Evolutionary conservation across 2,797 vertebrate genomes (phyloP).

Genomic region (Fistularia tabacaria): DNA sequence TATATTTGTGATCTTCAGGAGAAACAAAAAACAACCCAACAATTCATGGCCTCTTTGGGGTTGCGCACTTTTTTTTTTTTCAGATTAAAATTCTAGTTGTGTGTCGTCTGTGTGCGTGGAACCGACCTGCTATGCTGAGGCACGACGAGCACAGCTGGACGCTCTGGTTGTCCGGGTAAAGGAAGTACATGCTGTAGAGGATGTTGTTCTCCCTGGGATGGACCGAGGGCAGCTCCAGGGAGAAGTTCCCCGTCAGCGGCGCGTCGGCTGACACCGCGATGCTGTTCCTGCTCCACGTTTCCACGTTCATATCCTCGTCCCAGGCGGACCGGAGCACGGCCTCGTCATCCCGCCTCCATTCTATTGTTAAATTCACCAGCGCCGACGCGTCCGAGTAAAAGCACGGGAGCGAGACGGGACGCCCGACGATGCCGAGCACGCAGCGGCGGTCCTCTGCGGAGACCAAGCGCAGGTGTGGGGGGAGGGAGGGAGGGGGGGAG

Average conservation of each 20-base stretch:
- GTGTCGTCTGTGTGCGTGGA: not conserved
- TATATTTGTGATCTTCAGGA: too few species aligned
- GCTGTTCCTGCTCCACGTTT: slow-evolving; percentile 24
- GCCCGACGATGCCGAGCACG: slow-evolving; percentile 48
- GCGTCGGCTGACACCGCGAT: slow-evolving; percentile 33
- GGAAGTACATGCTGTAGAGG: slow-evolving; percentile 47
- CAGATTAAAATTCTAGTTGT: not conserved
- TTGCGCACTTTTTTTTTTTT: too few species aligned
- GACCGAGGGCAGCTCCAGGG: slow-evolving; percentile 48
- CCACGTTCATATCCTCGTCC: slow-evolving; percentile 14
- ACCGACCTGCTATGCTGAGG: slow-evolving; percentile 65
- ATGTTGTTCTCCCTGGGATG: slow-evolving; percentile 18
- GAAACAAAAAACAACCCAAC: too few species aligned
- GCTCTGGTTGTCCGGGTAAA: slow-evolving; percentile 20
- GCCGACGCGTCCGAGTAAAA: slow-evolving; percentile 20
- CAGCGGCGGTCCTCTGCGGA: slow-evolving; percentile 45
- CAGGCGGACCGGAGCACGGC: slow-evolving; percentile 53
- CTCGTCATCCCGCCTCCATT: slow-evolving; percentile 55
- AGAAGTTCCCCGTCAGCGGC: slow-evolving; percentile 49
- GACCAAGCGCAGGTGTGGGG: not conserved
- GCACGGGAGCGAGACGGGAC: slow-evolving; percentile 51
- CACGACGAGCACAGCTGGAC: slow-evolving; percentile 54
- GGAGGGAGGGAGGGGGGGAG: too few species aligned
- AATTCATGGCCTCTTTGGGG: too few species aligned
- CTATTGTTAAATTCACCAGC: slow-evolving; percentile 46